phyloP scores from a whole-genome alignment of 2,888 invertebrate species.

The Tinea pellionella region DNA sequence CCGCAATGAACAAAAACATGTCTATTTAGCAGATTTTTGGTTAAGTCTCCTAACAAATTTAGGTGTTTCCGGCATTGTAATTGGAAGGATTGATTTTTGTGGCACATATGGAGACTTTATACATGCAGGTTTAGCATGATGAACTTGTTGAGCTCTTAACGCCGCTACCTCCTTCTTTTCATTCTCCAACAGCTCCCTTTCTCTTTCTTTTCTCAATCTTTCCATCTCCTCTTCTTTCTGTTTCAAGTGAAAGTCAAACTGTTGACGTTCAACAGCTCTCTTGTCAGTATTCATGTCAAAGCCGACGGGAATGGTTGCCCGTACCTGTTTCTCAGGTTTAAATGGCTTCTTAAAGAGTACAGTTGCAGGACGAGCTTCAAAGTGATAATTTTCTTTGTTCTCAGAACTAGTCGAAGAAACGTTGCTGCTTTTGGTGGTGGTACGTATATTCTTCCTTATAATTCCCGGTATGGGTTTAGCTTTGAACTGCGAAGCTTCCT shows the following conservation, averaged over 20 bases:
- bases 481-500: conserved; percentile 74
- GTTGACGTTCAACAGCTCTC: conserved; percentile 71
- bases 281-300: conserved; percentile 74
- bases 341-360: conserved; percentile 75
- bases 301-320: conserved; percentile 50
- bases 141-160: conserved; percentile 68
- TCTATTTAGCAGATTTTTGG: conserved; percentile 23
- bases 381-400: conserved; percentile 60
- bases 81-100: conserved; percentile 55
- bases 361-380: conserved; percentile 73
- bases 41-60: conserved; percentile 53
- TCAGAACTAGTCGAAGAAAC: conserved; percentile 45
- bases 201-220: conserved; percentile 38
- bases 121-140: conserved; percentile 74
- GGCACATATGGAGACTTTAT: conserved; percentile 57
- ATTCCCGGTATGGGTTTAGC: conserved; percentile 75
- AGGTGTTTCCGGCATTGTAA: conserved; percentile 76
- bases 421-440: conserved; percentile 29
- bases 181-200: conserved; percentile 40
- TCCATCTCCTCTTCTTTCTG: conserved; percentile 64
- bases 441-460: conserved; percentile 51
- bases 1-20: neutral
- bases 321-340: conserved; percentile 63
- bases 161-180: conserved; percentile 63
- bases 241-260: conserved; percentile 68